These are phyloP conservation scores for Pseudorhiza aurosa DNA, from an alignment of 30 jellyfish, hydroid and myxozoan genomes.

Conservation along the genomic window DNA sequence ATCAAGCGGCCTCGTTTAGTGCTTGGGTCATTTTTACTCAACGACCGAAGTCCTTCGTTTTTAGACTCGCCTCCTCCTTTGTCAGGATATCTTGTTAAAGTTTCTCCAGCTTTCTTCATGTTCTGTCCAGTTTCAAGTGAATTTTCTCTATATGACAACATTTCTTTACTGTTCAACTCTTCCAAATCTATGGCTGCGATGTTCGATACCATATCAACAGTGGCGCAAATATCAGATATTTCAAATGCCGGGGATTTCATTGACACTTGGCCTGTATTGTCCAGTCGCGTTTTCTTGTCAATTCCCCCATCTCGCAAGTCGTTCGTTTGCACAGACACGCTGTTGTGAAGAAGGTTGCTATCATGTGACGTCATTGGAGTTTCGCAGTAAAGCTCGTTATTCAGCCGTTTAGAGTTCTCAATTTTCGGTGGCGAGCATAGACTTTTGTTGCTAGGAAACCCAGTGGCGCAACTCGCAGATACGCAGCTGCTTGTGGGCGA, in stretches of 20 bases:
- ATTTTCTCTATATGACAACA: no score
- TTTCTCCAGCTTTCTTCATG: no score
- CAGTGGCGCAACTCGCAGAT: constrained; percentile 4
- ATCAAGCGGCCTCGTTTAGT: constrained; percentile 12
- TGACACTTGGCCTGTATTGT: constrained; percentile 66
- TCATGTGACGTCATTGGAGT: constrained; percentile 8
- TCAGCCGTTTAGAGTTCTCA: constrained; percentile 44
- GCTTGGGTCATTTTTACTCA: not conserved
- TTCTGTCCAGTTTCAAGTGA: no score
- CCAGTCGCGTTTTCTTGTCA: constrained; percentile 25
- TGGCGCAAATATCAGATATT: constrained; percentile 37
- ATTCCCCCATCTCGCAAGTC: constrained; percentile 27
- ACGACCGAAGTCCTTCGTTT: no score
- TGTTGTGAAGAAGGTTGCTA: constrained; percentile 50
- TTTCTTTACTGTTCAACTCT: not conserved
- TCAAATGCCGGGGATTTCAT: constrained; percentile 55
- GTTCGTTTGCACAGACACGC: constrained; percentile 71
- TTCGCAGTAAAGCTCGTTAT: constrained; percentile 39
- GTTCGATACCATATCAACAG: constrained; percentile 37
- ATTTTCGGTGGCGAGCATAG: constrained; percentile 13
- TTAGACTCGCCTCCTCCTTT: no score
- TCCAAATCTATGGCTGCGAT: constrained; percentile 4
- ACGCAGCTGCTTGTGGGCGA: constrained; percentile 71
- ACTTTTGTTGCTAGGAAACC: not conserved
- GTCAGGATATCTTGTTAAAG: no score